These are phyloP conservation scores for Tuberolachnus salignus DNA, from an alignment of 2,888 invertebrate genomes.

Conservation along the genomic window DNA sequence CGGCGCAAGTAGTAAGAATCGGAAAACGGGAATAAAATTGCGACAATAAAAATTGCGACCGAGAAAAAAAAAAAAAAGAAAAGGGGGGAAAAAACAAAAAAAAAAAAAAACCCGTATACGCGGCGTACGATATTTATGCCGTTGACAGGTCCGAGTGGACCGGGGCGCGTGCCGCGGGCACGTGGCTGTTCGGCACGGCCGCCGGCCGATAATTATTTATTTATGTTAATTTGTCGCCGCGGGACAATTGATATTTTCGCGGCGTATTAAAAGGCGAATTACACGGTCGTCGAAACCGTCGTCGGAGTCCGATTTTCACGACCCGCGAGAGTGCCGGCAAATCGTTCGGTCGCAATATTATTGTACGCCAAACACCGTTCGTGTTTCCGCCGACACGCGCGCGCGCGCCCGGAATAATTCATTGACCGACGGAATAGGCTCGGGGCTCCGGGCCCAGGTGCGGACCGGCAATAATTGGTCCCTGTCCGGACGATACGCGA, in stretches of 20 bases:
- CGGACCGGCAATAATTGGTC: too few species aligned
- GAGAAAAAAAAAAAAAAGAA: not conserved
- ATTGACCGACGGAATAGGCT: too few species aligned
- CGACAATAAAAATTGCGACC: too few species aligned
- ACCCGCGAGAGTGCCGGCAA: not conserved
- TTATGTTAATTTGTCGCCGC: constrained; percentile 41
- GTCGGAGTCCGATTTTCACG: not conserved
- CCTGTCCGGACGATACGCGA: too few species aligned
- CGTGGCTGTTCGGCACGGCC: not conserved
- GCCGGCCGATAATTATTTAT: constrained; percentile 47
- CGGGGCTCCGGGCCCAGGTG: too few species aligned
- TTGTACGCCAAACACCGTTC: not conserved
- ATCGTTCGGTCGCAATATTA: too few species aligned
- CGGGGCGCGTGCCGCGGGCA: constrained; percentile 37
- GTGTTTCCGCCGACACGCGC: not conserved
- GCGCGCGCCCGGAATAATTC: too few species aligned
- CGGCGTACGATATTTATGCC: not conserved
- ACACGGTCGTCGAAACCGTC: not conserved
- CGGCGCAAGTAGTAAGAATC: too few species aligned
- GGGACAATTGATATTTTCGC: too few species aligned
- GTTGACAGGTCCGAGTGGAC: constrained; percentile 39
- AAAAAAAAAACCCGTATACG: too few species aligned
- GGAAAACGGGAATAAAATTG: too few species aligned
- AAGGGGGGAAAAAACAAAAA: too few species aligned
- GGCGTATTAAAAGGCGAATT: not conserved